phyloP scores from a whole-genome alignment of 2,797 vertebrate species.

The Lates japonicus region DNA sequence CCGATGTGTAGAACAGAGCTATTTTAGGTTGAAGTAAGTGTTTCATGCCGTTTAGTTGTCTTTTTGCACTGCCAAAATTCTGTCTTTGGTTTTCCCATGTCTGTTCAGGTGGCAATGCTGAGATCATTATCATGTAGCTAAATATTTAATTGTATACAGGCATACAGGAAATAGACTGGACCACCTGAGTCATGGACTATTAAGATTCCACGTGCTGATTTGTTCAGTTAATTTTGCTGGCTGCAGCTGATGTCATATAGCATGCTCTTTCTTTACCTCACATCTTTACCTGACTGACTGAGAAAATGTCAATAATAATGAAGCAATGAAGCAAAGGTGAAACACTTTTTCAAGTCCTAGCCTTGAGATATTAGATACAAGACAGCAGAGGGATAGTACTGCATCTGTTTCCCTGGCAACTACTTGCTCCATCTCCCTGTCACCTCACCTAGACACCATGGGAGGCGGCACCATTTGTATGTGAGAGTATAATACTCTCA shows the following conservation, averaged over 20 bases:
- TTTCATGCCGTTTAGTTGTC: conserved; percentile 17
- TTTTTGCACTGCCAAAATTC: conserved; percentile 12
- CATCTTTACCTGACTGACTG: too few relatives aligned
- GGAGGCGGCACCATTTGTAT: conserved; percentile 21
- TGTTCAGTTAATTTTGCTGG: conserved; percentile 18
- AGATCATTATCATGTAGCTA: not conserved
- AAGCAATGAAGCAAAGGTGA: conserved; percentile 57
- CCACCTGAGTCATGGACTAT: conserved; percentile 28
- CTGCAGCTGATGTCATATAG: conserved; percentile 5
- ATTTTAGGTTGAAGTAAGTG: conserved; percentile 15
- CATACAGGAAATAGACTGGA: not conserved
- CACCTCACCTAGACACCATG: conserved; percentile 57
- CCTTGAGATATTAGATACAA: conserved; percentile 68
- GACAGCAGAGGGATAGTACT: conserved; percentile 65
- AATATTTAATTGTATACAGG: conserved; percentile 36
- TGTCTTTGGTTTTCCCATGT: conserved; percentile 15
- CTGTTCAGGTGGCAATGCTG: conserved; percentile 1
- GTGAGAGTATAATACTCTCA: conserved; percentile 3
- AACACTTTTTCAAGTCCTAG: conserved; percentile 48
- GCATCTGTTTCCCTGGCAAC: conserved; percentile 86
- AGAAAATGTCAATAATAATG: too few relatives aligned
- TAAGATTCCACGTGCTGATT: conserved; percentile 28
- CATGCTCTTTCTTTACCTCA: not conserved
- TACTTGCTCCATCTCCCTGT: conserved; percentile 69
- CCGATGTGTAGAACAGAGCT: not conserved